phyloP scores from a whole-genome alignment of 2,113 vertebrate genomes.

The Dasyprocta punctata region DNA sequence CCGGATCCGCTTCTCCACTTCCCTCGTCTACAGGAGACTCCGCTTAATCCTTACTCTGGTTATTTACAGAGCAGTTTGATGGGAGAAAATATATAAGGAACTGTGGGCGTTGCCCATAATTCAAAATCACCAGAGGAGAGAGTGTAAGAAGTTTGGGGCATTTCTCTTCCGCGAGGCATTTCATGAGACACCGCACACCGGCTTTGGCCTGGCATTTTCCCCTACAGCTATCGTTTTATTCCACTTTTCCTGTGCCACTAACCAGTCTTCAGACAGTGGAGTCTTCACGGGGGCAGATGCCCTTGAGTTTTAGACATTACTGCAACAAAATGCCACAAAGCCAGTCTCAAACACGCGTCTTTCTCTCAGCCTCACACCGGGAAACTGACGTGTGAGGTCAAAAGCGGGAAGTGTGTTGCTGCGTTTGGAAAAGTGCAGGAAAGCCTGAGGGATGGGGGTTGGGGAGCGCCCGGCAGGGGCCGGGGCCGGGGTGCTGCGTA shows the following conservation, averaged over 20 bases:
- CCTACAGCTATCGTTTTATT: fast-evolving
- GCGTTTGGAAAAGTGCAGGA: too few relatives aligned
- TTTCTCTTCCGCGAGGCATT: too few relatives aligned
- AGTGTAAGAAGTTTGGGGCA: too few relatives aligned
- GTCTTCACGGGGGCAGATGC: background rate
- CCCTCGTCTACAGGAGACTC: background rate
- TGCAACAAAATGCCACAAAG: background rate
- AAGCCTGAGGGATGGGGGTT: background rate
- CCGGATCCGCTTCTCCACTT: background rate
- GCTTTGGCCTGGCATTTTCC: fast-evolving
- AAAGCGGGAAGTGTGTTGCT: fast-evolving
- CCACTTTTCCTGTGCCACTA: fast-evolving
- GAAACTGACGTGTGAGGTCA: background rate
- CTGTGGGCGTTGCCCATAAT: background rate
- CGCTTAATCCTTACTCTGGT: too few relatives aligned
- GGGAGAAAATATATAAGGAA: background rate
- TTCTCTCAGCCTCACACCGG: background rate
- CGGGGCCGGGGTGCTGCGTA: too few relatives aligned
- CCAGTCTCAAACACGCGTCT: background rate
- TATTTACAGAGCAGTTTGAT: background rate
- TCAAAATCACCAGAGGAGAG: background rate
- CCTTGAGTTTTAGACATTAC: background rate
- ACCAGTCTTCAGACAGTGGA: background rate
- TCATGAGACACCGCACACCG: background rate
- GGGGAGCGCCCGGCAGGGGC: too few relatives aligned